Evolutionary conservation across 2,113 vertebrate genomes (phyloP).

Genomic region (Heterocephalus glaber): DNA sequence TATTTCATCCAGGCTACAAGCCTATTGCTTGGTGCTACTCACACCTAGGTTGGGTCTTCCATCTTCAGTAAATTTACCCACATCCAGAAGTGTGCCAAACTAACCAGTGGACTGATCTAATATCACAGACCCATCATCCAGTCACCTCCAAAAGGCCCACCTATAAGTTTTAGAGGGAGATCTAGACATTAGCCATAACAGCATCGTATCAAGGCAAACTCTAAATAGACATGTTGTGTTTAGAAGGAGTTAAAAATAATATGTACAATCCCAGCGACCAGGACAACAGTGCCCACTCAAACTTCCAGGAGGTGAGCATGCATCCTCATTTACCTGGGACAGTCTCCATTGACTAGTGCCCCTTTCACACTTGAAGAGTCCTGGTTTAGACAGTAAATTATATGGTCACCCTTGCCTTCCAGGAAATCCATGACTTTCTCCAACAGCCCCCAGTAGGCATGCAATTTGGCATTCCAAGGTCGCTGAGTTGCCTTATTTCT

Average conservation of each 20-base stretch:
- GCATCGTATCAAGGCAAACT: neutral
- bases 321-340: neutral
- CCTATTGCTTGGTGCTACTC: neutral
- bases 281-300: neutral
- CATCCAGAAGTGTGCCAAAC: neutral
- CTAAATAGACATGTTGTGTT: neutral
- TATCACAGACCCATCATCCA: neutral
- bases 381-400: slow-evolving; percentile 66
- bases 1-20: neutral
- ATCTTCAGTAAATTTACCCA: neutral
- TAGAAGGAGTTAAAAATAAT: neutral
- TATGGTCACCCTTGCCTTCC: slow-evolving; percentile 61
- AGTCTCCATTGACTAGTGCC: neutral
- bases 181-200: neutral
- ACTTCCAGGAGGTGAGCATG: neutral
- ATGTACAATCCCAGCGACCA: neutral
- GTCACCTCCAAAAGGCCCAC: neutral
- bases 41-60: neutral
- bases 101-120: neutral
- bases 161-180: neutral
- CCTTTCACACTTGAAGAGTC: slow-evolving; percentile 19
- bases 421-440: slow-evolving; percentile 67
- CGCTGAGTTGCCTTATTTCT: neutral
- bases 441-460: slow-evolving; percentile 44
- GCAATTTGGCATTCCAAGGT: slow-evolving; percentile 41